phyloP scores from a whole-genome alignment of 23 tunicate genomes.

The Diplosoma virens region DNA sequence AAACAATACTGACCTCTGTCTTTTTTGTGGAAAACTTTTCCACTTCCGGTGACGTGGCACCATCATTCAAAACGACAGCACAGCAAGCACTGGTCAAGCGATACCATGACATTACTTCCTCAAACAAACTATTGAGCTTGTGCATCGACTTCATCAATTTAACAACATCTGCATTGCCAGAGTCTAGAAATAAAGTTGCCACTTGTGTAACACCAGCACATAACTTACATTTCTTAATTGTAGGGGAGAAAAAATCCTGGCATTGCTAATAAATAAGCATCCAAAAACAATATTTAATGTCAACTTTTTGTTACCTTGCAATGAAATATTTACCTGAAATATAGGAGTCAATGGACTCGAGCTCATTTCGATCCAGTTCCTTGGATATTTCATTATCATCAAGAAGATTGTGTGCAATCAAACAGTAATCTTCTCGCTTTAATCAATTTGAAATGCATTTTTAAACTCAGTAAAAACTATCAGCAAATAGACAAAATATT shows the following conservation, averaged over 20 bases:
- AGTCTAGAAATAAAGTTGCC: background rate
- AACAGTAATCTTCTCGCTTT: constrained; percentile 7
- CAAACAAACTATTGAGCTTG: constrained; percentile 21
- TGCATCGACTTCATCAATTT: background rate
- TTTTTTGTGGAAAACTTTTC: constrained; percentile 7
- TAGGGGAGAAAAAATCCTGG: too few species aligned
- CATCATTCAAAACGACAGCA: background rate
- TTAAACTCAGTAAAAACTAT: too few species aligned
- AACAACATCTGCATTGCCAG: background rate
- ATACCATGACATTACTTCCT: constrained; percentile 54
- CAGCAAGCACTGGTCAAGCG: constrained; percentile 10
- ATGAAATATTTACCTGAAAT: background rate
- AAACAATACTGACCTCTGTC: background rate
- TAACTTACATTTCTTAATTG: too few species aligned
- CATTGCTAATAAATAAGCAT: too few species aligned
- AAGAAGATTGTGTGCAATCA: constrained; percentile 19
- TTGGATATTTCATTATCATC: background rate
- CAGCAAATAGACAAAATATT: too few species aligned
- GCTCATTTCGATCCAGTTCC: constrained; percentile 2
- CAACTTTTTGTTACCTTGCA: background rate
- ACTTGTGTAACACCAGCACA: too few species aligned
- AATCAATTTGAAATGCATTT: too few species aligned
- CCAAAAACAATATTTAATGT: too few species aligned
- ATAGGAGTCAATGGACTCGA: background rate
- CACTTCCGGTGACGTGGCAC: background rate